These are phyloP conservation scores for Tetragonula carbonaria DNA, from an alignment of 2,888 invertebrate genomes.

Conservation along the genomic window DNA sequence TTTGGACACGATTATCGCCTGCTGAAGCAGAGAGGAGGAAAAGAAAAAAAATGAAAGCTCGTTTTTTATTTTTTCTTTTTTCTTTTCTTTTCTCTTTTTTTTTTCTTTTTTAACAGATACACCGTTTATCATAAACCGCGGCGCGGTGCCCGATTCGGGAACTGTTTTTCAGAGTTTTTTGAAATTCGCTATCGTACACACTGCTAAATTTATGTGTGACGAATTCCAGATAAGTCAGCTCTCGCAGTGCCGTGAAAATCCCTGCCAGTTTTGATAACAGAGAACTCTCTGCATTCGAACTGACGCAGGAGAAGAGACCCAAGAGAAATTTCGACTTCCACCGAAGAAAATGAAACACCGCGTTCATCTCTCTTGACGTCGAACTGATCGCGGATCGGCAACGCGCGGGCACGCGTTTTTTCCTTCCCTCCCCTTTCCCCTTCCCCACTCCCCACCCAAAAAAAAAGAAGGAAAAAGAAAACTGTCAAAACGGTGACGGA, in stretches of 20 bases:
- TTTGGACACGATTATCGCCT: constrained; percentile 44
- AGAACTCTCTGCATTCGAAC: not conserved
- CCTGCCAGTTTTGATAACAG: constrained; percentile 57
- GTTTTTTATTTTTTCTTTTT: not conserved
- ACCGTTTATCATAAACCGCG: constrained; percentile 46
- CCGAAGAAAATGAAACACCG: no score
- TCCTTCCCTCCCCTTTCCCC: no score
- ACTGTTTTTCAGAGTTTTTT: constrained; percentile 58
- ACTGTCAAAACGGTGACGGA: not conserved
- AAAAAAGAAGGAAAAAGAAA: not conserved
- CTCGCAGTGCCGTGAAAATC: constrained; percentile 61
- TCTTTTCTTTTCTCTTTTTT: not conserved
- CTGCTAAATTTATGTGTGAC: constrained; percentile 73
- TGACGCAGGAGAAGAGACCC: no score
- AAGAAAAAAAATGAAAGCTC: not conserved
- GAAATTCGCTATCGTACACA: constrained; percentile 58
- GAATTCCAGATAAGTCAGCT: constrained; percentile 66
- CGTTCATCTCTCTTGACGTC: no score
- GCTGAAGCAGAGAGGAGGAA: not conserved
- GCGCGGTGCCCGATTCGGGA: constrained; percentile 37
- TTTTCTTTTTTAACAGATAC: constrained; percentile 34
- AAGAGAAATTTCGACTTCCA: no score
- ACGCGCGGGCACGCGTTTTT: no score
- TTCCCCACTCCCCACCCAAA: no score
- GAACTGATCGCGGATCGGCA: no score